phyloP scores from a whole-genome alignment of 2,888 invertebrate species.

The Blastobasis adustella region DNA sequence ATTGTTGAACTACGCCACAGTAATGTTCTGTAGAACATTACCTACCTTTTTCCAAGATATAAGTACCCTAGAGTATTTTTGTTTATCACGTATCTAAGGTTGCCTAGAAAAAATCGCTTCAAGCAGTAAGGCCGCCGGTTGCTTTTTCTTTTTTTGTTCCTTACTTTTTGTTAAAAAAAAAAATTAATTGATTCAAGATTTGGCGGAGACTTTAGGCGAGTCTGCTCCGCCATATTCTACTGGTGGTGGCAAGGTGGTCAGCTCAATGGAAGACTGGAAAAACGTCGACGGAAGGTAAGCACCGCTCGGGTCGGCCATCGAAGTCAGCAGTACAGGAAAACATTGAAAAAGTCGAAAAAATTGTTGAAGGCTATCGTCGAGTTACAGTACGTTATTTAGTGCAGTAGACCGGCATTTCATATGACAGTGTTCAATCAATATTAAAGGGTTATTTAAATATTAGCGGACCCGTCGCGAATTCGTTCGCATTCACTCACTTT shows the following conservation, averaged over 20 bases:
- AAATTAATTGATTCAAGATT: too few species aligned
- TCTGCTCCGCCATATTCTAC: neutral
- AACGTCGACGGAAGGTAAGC: neutral
- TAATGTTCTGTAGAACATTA: too few species aligned
- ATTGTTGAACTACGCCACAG: too few species aligned
- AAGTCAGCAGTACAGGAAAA: neutral
- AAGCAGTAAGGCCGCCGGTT: too few species aligned
- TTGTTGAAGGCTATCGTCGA: neutral
- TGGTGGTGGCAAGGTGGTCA: neutral
- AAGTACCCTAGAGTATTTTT: too few species aligned
- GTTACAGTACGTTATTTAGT: neutral
- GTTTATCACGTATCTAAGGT: too few species aligned
- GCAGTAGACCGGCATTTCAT: neutral
- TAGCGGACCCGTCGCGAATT: neutral
- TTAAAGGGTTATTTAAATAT: neutral
- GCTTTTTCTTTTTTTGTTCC: too few species aligned
- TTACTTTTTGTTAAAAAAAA: too few species aligned
- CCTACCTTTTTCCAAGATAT: too few species aligned
- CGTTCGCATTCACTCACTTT: neutral
- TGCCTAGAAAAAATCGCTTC: too few species aligned
- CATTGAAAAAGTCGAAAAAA: neutral
- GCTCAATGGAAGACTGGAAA: neutral
- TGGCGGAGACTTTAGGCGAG: neutral
- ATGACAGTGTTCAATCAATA: neutral
- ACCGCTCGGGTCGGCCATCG: neutral